phyloP scores from a whole-genome alignment of 2,797 vertebrate genomes.

The Paratrypauchen microcephalus region DNA sequence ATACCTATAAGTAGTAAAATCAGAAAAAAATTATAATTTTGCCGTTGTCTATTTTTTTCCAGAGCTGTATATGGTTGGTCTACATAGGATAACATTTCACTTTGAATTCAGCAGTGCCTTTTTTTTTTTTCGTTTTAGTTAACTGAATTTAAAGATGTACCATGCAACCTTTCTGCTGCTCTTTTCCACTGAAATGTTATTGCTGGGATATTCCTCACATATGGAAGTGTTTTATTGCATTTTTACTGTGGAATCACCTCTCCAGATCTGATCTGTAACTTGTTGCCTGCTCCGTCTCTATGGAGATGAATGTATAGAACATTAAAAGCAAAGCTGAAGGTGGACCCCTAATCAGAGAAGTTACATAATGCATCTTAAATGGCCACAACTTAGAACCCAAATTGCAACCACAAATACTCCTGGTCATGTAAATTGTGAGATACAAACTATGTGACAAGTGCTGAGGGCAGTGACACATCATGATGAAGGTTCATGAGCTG shows the following conservation, averaged over 20 bases:
- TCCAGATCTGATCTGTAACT: not conserved
- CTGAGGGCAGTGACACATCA: slow-evolving; percentile 21
- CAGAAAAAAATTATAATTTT: too few relatives aligned
- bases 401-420: slow-evolving; percentile 24
- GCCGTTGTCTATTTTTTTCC: too few relatives aligned
- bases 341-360: not conserved
- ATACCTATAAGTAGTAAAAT: too few relatives aligned
- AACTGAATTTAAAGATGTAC: not conserved
- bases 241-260: too few relatives aligned
- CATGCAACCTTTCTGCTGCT: not conserved
- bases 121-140: not conserved
- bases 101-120: too few relatives aligned
- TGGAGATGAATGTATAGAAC: slow-evolving; percentile 12
- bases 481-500: slow-evolving; percentile 27
- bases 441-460: slow-evolving; percentile 30
- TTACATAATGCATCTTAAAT: slow-evolving; percentile 9
- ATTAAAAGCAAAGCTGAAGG: not conserved
- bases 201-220: not conserved
- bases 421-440: slow-evolving; percentile 40
- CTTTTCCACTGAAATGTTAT: too few relatives aligned
- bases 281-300: not conserved
- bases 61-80: not conserved
- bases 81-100: slow-evolving; percentile 1
- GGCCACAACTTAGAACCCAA: slow-evolving; percentile 19
- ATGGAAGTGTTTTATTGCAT: not conserved